These are phyloP conservation scores for Antechinus flavipes DNA, from an alignment of 2,113 vertebrate genomes.

Conservation along the genomic window DNA sequence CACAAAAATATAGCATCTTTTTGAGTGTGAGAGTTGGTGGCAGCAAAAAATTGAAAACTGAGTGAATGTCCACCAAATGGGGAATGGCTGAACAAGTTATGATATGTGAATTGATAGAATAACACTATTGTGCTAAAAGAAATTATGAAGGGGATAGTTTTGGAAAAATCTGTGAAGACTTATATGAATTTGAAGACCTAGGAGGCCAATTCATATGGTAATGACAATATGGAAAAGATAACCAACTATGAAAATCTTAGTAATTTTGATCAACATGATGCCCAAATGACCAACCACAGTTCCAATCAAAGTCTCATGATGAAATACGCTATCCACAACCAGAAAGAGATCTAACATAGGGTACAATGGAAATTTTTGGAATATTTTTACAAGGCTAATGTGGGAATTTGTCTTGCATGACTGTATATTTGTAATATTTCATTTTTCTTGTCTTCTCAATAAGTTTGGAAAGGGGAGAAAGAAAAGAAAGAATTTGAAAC, in stretches of 20 bases:
- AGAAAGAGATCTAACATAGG: background rate
- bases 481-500: background rate
- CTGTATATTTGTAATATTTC: background rate
- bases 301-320: background rate
- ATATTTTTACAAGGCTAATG: background rate
- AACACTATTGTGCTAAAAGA: background rate
- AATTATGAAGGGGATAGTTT: background rate
- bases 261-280: background rate
- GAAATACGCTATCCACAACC: background rate
- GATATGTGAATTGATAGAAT: background rate
- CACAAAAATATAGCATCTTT: conserved; percentile 9
- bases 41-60: background rate
- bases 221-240: background rate
- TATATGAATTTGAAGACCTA: background rate
- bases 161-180: background rate
- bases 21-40: background rate
- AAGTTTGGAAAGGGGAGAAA: background rate
- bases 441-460: background rate
- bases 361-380: background rate
- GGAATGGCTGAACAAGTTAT: background rate
- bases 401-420: background rate
- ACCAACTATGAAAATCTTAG: background rate
- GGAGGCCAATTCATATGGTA: background rate
- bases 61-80: background rate
- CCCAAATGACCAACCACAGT: background rate